These are phyloP conservation scores for Xyrauchen texanus DNA, from an alignment of 2,113 vertebrate genomes.

Conservation along the genomic window DNA sequence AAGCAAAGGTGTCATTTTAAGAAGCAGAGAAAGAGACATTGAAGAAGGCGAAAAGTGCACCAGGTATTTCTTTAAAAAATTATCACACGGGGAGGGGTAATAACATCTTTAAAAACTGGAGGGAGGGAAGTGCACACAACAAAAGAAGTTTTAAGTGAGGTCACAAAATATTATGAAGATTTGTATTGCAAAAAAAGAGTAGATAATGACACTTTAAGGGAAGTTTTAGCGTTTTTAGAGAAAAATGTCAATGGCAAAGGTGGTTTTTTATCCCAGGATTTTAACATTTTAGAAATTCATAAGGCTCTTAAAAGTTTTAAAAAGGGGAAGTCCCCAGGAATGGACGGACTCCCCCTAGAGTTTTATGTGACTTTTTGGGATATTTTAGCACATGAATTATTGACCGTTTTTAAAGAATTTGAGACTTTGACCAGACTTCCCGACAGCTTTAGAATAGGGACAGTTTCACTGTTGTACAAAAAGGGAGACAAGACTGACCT, in stretches of 20 bases:
- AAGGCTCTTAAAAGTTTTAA: slow-evolving; percentile 20
- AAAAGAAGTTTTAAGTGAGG: background rate
- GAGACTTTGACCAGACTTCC: background rate
- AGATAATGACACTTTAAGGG: fast-evolving
- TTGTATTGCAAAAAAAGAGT: background rate
- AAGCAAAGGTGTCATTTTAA: slow-evolving; percentile 23
- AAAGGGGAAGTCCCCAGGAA: background rate
- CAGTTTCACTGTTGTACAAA: slow-evolving; percentile 25
- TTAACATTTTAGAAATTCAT: background rate
- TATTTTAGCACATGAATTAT: slow-evolving; percentile 15
- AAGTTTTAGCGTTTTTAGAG: slow-evolving; percentile 2
- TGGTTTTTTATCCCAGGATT: slow-evolving; percentile 26
- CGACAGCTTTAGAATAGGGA: slow-evolving; percentile 41
- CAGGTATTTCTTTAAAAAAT: slow-evolving; percentile 25
- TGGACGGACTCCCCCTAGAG: slow-evolving; percentile 32
- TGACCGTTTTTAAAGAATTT: slow-evolving; percentile 41
- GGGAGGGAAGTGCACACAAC: background rate
- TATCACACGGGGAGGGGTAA: background rate
- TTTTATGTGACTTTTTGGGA: slow-evolving; percentile 31
- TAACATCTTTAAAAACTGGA: background rate
- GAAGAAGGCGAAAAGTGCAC: slow-evolving; percentile 43
- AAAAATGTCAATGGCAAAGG: background rate
- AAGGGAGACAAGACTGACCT: no score
- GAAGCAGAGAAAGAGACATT: slow-evolving; percentile 7
- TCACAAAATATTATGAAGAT: background rate